Base-by-base conservation (phyloP, 2,888 invertebrate species). In the Clivina fossor region DNA sequence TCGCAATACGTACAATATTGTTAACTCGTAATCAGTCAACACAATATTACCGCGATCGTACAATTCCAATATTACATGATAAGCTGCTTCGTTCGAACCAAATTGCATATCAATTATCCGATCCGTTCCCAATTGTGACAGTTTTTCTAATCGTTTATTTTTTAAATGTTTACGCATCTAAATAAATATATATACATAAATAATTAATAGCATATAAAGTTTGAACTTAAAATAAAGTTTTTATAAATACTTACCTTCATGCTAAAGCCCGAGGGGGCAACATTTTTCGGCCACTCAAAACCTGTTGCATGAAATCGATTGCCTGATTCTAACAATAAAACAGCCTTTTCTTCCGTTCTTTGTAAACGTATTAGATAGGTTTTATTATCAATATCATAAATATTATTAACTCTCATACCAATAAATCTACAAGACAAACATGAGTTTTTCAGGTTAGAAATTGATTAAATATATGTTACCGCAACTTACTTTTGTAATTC, bases 261-360 rank as follows among this genome's bases (percentile, higher is more conserved):
- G 60, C 93, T 90, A 71, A 98, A 98, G 1, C 95, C 93, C 0
- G 94, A 95, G 1, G 93, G 97, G 4, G 90, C 90, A 32, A 86
- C 82, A 80, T 94, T 95, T 76, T 99, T 99, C 0, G 98, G 97
- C 98, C 99, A 99, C 70, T 98, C 97, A 76, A 93, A 99, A 30
- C 83, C 88, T 8, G 99, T 99, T 3, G 87, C 87, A 70, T 99
- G 99, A 58, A 99, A 86, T 57, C 97, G 79, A 63, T 85, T 89
- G 0, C 96, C 99, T 0, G 97, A 98, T 76, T 99, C 99, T 24
- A 99, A 74, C 4, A 99, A 74, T 22, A 99, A 76, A 7, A 96
- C 83, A 47, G 80, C 80, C 76, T 99, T 99, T 66, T 90, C 85
- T 69, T 95, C 94, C 0, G 86, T 86, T 59, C 89, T 83, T 71